Base-by-base conservation (phyloP, 2,888 invertebrate species). In the Heliconius charithonia region DNA sequence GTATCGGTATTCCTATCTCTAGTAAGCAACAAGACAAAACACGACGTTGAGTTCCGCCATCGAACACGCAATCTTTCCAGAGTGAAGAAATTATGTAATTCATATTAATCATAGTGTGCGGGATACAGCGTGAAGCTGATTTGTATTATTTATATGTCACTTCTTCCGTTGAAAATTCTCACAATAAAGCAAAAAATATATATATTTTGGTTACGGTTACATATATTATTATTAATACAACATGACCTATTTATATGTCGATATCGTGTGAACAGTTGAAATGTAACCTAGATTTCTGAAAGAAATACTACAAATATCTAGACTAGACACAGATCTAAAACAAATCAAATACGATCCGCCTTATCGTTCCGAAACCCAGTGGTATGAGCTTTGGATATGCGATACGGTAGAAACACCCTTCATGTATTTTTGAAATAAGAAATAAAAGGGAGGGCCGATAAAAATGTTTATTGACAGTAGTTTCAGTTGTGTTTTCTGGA, bases 351-450 rank as follows among this genome's bases (percentile, higher is more conserved):
- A 56, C 59, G 56, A 59, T 59, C 72, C 29, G 37, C 72, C 72
- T 32, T 56, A 72, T 59, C 56, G 72, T 22, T 56, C 7, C 56
- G 56, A 32, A 37, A 59, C 72, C 32, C 72, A 59, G 22, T 59
- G 72, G 72, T 25, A 59, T 32, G 32, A 72, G 59, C 59, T 16
- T 59, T 72, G 59, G 72, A 72, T 71, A 59, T 59, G 59, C 56
- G 59, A 72, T 72, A 59, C n/a, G n/a, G n/a, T 59, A 13, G 72
- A n/a, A 72, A 56, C 59, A 72, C 59, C 16, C 59, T 72, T n/a
- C 71, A 56, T 72, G 32, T 59, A 59, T 72, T 72, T 72, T 72
- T 59, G 59, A 72, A 72, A 72, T 59, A 59, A 72, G 72, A 72
- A 59, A 72, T 72, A 72, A 72, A 72, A 72, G n/a, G 25, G 32